Evolutionary conservation across 37 sponge, comb jelly and placozoan species (phyloP), one percentile per base, ranked within the genome.

Genomic region (Crambe crambe): DNA sequence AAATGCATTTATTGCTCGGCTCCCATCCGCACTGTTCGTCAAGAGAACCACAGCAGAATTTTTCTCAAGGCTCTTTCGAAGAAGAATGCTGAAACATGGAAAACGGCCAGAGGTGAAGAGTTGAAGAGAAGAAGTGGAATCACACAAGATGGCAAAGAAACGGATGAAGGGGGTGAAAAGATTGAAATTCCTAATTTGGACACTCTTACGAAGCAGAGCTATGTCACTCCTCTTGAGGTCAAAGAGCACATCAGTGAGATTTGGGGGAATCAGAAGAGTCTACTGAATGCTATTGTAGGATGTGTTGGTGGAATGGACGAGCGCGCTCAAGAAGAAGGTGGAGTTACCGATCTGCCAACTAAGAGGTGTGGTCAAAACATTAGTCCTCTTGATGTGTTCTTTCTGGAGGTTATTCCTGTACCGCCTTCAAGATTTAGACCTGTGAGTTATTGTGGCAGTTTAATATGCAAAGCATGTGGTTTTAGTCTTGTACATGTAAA

Each of bases 351-450:
- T 36, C 51, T 51, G 15, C 54, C 3, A 58, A 9, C 35, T 31
- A 65, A 30, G 35, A 65, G 66, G 2, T 8, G 66, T 59, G 36
- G 37, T 15, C n/a, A 67, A 29, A 56, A 75, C 21, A 58, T 29
- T 27, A 57, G 73, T 31, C 82, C 78, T 3, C 64, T 73, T 26
- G 86, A 89, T 60, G 56, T 88, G 30, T 95, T 98, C 82, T 98
- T 98, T 54, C 74, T 93, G 37, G 79, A 82, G 2, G 75, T 95
- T 18, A 21, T 98, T 0, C 86, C 89, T 62, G 99, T 98, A 9
- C 92, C 96, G 23, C 96, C 99, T 27, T 85, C 91, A 58, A 82
- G 88, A 40, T 98, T 90, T 58, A 80, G 99, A 86, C 99, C 99
- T 47, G 92, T 91, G 70, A 75, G 92, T 91, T 17, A 70, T 17